A percentile compares a stretch with the other conserved stretches of the same genome.
Evolutionary conservation across 2,888 invertebrate species (phyloP).

Genomic region (Anticlea derivata): DNA sequence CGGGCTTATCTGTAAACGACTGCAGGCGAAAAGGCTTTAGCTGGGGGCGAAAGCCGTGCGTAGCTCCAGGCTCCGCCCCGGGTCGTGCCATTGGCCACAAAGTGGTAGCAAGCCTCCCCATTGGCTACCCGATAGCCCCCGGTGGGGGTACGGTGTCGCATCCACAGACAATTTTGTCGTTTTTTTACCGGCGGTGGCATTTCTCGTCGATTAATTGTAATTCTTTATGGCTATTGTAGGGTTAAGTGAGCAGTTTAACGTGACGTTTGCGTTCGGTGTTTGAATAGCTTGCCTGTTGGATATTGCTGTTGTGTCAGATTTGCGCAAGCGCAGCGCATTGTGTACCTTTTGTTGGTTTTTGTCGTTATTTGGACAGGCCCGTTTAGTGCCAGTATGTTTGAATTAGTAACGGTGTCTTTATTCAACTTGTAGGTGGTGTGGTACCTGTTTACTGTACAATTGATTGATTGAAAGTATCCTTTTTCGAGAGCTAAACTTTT

Average conservation of each 20-base stretch:
- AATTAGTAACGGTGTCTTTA: slow-evolving; percentile 49
- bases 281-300: slow-evolving; percentile 56
- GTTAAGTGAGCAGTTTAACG: slow-evolving; percentile 78
- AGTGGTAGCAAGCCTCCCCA: slow-evolving; percentile 69
- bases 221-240: slow-evolving; percentile 80
- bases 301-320: slow-evolving; percentile 48
- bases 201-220: slow-evolving; percentile 81
- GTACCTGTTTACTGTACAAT: slow-evolving; percentile 32
- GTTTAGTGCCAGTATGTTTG: slow-evolving; percentile 44
- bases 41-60: slow-evolving; percentile 80
- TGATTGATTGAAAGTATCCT: slow-evolving; percentile 25
- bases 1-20: slow-evolving; percentile 83
- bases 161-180: slow-evolving; percentile 76
- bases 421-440: slow-evolving; percentile 23
- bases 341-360: slow-evolving; percentile 48
- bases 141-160: slow-evolving; percentile 65
- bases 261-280: slow-evolving; percentile 65
- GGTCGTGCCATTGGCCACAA: slow-evolving; percentile 73
- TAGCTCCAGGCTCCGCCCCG: slow-evolving; percentile 79
- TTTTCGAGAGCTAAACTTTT: slow-evolving; percentile 15
- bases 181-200: slow-evolving; percentile 78
- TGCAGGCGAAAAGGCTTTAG: slow-evolving; percentile 83
- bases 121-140: slow-evolving; percentile 67
- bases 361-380: slow-evolving; percentile 50
- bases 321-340: slow-evolving; percentile 56